Evolutionary conservation across 1,140 invertebrate species (phyloP), one percentile per base, ranked within the genome.

Genomic region (Pentalonia nigronervosa): DNA sequence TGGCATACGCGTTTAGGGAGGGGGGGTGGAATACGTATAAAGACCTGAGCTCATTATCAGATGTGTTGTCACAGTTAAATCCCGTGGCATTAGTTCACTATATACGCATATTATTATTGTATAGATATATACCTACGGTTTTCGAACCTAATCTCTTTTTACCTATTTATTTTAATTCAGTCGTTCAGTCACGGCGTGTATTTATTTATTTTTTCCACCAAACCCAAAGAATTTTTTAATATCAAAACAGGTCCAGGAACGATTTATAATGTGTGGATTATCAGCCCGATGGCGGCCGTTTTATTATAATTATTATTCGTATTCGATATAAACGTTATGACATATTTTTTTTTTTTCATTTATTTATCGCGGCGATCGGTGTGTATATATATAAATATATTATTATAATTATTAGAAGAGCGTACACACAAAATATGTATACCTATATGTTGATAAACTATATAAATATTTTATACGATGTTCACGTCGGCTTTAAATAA

Each of bases 141-240:
- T 91, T 76, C 25, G 30, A 7, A 91, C 41, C 36, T 91, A 91
- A 91, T 91, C 90, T 76, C 47, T n/a, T 91, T 91, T 91, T 91
- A 91, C 90, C 90, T 91, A 83, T 91, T 91, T 91, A 67, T 91
- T 81, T 91, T 91, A 91, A 91, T 91, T 81, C 60, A 14, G 60
- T 11, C 90, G 67, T 53, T 91, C 90, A 50, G 67, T 91, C 90
- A 91, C 90, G 89, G 88, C 14, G 56, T 41, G 41, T 56, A 30
- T 76, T n/a, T 76, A 45, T 45, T 67, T 76, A 21, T 36, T 83
- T 83, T 36, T 67, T 91, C 30, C 56, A 76, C 14, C 56, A 60
- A 91, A 91, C 90, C 76, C 30, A 83, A 91, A 83, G 90, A 83
- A 91, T 91, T 91, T 91, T 83, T 81, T 83, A 48, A 50, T 81